Base-by-base conservation (phyloP, 1,140 invertebrate genomes). In the Holotrichia oblita region DNA sequence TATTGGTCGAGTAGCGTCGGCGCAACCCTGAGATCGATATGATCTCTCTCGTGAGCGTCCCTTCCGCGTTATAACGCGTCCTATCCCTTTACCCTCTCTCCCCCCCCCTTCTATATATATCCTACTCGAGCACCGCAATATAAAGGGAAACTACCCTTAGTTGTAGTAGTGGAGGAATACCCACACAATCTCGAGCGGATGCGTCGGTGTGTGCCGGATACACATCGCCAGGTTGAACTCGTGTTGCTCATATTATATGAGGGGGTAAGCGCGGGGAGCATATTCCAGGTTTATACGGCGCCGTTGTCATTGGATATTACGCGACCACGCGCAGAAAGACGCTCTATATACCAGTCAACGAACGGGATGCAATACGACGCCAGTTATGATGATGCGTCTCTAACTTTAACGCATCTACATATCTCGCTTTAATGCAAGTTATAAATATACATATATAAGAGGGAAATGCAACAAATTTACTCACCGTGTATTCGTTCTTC, bases 131-230 rank as follows among this genome's bases (percentile, higher is more conserved):
- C 48, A 34, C 27, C 27, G 27, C 14, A 6, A n/a, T 55, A n/a
- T 17, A 17, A 55, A 17, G 6, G 6, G 48, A 6, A 17, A 17
- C 48, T 55, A 55, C 48, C 48, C 48, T 34, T 55, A 55, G 14
- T 14, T 48, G 6, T 55, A 14, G 14, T 20, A 10, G 61, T 69
- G 69, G 27, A n/a, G 69, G 69, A 34, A 41, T 41, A 22, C 48
- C 48, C 48, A 14, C 14, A 9, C 42, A 79, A 81, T 78, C 82
- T 79, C 81, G 80, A n/a, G n/a, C 82, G 83, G 22, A 27, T 27
- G 80, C 82, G 83, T 84, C 83, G 83, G 83, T 81, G 83, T 81
- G 83, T 83, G 82, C 83, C 82, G 80, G 82, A 48, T 10, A 48
- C 44, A 48, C 44, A 17, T 10, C 44, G 44, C 44, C 10, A 48